Percentiles rank a stretch among this genome's conserved stretches.
These are phyloP conservation scores for Cheilosia variabilis DNA, from an alignment of 2,888 invertebrate species.

Conservation along the genomic window DNA sequence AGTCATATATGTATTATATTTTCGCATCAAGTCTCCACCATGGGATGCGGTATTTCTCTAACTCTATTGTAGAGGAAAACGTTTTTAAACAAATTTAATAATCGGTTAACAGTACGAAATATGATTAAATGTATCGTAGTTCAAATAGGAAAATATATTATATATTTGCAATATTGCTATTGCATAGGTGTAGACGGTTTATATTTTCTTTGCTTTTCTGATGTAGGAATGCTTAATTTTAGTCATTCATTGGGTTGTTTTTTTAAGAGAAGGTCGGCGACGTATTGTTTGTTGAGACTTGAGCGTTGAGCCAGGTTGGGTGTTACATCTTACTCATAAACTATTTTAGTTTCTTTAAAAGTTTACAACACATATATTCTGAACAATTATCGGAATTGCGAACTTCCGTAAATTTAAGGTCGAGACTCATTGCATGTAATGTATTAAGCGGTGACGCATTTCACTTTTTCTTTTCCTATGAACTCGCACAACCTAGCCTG, in stretches of 20 bases:
- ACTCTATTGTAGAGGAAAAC: constrained; percentile 36
- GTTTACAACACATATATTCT: too few relatives aligned
- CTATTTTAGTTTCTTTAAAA: too few relatives aligned
- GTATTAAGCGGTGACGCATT: too few relatives aligned
- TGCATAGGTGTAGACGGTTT: background rate
- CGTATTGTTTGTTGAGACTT: too few relatives aligned
- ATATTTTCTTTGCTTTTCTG: background rate
- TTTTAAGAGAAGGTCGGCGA: background rate
- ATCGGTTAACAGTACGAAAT: constrained; percentile 34
- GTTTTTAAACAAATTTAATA: constrained; percentile 43
- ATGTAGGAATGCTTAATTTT: background rate
- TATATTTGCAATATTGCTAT: background rate
- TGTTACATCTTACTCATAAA: too few relatives aligned
- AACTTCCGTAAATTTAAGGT: too few relatives aligned
- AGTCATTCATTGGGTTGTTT: background rate
- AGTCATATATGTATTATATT: constrained; percentile 3
- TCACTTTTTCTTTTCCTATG: too few relatives aligned
- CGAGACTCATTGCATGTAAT: too few relatives aligned
- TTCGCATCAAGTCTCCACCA: constrained; percentile 23
- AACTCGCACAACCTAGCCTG: too few relatives aligned
- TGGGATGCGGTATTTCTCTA: constrained; percentile 52
- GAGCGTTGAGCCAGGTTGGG: too few relatives aligned
- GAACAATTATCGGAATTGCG: too few relatives aligned
- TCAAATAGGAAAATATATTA: constrained; percentile 59
- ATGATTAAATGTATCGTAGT: constrained; percentile 28